A percentile compares a stretch with the other conserved stretches of the same genome.
These are phyloP conservation scores for Spongilla lacustris DNA, from an alignment of 37 sponge, comb jelly and placozoan species.

Conservation along the genomic window DNA sequence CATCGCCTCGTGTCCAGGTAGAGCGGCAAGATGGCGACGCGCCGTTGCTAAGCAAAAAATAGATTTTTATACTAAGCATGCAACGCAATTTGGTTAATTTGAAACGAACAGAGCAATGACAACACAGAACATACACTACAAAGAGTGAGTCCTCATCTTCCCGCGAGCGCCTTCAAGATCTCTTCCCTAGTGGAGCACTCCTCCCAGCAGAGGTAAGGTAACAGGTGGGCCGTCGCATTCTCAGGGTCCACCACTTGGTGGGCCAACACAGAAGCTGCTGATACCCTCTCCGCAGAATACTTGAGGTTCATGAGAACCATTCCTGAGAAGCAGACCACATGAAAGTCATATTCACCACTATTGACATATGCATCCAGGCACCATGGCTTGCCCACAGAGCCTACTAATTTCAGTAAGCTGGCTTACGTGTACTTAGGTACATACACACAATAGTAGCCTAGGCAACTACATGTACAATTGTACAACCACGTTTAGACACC, in stretches of 20 bases:
- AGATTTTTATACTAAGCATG: too few species aligned
- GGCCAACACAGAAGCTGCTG: slow-evolving; percentile 15
- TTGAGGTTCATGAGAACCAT: slow-evolving; percentile 57
- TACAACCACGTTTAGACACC: too few species aligned
- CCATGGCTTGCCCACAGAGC: too few species aligned
- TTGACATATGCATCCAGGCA: too few species aligned
- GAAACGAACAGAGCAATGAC: slow-evolving; percentile 18
- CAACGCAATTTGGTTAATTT: too few species aligned
- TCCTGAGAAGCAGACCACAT: too few species aligned
- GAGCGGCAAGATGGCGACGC: too few species aligned
- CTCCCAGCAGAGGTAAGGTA: slow-evolving; percentile 38
- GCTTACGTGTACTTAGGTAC: too few species aligned
- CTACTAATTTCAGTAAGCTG: too few species aligned
- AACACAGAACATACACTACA: neutral
- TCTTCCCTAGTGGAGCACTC: neutral
- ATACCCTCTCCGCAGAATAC: slow-evolving; percentile 54
- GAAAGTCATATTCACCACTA: neutral
- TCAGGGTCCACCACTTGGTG: slow-evolving; percentile 58
- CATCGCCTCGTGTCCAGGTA: neutral
- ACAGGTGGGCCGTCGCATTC: slow-evolving; percentile 50
- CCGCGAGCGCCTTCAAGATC: neutral
- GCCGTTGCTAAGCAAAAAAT: too few species aligned
- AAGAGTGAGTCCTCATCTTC: neutral
- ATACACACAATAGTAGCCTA: too few species aligned
- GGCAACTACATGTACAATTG: too few species aligned